Evolutionary conservation across 2,888 invertebrate genomes (phyloP), one percentile per base, ranked within the genome.

Genomic region (Caenorhabditis zanzibari): DNA sequence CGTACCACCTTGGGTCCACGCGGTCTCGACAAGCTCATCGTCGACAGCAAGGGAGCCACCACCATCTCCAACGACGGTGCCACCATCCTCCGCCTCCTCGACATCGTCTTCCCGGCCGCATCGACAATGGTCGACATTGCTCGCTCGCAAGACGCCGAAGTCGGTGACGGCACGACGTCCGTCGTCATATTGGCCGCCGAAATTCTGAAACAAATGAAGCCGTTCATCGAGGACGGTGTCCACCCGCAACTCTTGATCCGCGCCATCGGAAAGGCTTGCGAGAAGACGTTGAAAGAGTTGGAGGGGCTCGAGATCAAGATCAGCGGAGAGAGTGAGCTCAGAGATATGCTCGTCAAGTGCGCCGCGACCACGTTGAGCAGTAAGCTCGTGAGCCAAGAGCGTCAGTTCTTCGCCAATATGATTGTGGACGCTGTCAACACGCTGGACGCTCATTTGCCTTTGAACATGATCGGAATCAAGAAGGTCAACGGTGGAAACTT

Each of bases 31-130:
- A 99, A 99, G 93, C 94, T 99, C 69, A 97, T 99, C 82, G 97
- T 99, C 0, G 96, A 96, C 92, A 94, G 95, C 84, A 94, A 94
- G 77, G 91, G 94, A 12, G 96, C 96, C 92, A 96, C 97, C 0
- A 97, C 97, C 2, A 98, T 99, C 89, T 98, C 98, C 1, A 99
- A 99, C 92, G 99, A 99, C 93, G 99, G 99, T 16, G 99, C 99
- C 7, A 99, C 99, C 0, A 98, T 99, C 85, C 95, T 99, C 95
- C 98, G 98, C 93, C 94, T 97, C n/a, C 93, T 99, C 90, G 98
- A 99, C 92, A 96, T 99, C 91, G 95, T 99, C 26, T 99, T 99
- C 93, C 99, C 99, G 0, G 99, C 99, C 26, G 99, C 98, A 0
- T 97, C 96, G 93, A 97, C 97, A 0, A 93, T 99, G 86, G 98